phyloP scores from a whole-genome alignment of 2,113 vertebrate species.

The Mobula birostris region DNA sequence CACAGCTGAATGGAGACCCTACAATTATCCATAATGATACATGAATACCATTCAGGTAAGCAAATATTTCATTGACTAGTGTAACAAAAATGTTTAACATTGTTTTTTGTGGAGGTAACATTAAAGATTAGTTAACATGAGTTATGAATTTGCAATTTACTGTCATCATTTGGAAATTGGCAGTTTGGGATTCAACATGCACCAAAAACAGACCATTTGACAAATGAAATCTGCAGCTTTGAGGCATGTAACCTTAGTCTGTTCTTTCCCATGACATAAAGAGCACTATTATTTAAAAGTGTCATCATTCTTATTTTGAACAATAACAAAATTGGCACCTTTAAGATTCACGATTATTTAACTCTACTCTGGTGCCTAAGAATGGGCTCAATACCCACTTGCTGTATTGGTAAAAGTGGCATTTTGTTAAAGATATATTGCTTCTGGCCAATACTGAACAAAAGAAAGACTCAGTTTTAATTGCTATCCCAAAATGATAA shows the following conservation, averaged over 20 bases:
- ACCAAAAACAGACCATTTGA: not conserved
- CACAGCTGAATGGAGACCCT: too few relatives aligned
- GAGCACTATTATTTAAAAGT: not conserved
- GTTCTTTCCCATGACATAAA: constrained; percentile 1
- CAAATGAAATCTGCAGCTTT: not conserved
- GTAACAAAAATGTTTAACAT: too few relatives aligned
- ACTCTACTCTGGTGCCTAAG: not conserved
- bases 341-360: not conserved
- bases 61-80: too few relatives aligned
- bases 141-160: not conserved
- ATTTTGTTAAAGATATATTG: not conserved
- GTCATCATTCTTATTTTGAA: not conserved
- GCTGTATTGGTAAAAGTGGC: not conserved
- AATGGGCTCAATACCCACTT: not conserved
- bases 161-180: not conserved
- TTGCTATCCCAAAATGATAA: not conserved
- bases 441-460: not conserved
- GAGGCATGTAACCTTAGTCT: not conserved
- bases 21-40: too few relatives aligned
- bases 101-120: not conserved
- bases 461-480: not conserved
- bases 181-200: not conserved
- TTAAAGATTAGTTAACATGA: not conserved
- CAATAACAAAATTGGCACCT: not conserved
- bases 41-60: too few relatives aligned